Base-by-base conservation (phyloP, 2,888 invertebrate species). In the Itoplectis maculator region DNA sequence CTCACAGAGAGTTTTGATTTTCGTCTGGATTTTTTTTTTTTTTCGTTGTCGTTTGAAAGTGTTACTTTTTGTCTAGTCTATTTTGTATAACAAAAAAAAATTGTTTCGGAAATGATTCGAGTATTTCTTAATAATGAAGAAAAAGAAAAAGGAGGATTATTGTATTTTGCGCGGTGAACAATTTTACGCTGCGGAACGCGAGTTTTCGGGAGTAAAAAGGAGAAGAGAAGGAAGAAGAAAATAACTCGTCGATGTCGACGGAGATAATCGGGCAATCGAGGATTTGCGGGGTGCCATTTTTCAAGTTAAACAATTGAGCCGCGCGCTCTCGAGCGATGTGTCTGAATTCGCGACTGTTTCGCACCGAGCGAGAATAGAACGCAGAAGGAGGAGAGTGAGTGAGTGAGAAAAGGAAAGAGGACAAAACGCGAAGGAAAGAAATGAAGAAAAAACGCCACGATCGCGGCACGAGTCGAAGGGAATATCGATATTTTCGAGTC, bases 381-480 rank as follows among this genome's bases (percentile, higher is more conserved):
- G 54, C 20, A 23, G 73, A 56, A 49, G 42, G 18, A 35, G n/a
- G 45, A 15, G 47, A 18, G 35, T 56, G 0, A 23, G 9, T 20
- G 45, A 49, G 47, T 42, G 40, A 69, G 54, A 13, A 72, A 23
- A 65, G 63, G 15, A 42, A 35, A 40, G 3, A 51, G 49, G 37
- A 37, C 29, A 59, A 74, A 65, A 77, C 37, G 51, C 42, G 23
- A 42, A 49, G 54, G 63, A 77, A 59, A 63, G 54, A 40, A 54
- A 23, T 65, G 42, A 65, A 35, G 29, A 66, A 56, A 40, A 69
- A 77, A 74, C 73, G 81, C 77, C 81, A 81, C 73, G 77, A 78
- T 81, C 54, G 61, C 77, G 81, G 77, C 81, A 69, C 77, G 81
- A 81, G 73, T 81, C 77, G 81, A 78, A 80, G 65, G 75, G 51